A percentile compares a stretch with the other conserved stretches of the same genome.
Conservation (phyloP, 1,140 invertebrate genomes). For the Drosophila novamexicana region DNA sequence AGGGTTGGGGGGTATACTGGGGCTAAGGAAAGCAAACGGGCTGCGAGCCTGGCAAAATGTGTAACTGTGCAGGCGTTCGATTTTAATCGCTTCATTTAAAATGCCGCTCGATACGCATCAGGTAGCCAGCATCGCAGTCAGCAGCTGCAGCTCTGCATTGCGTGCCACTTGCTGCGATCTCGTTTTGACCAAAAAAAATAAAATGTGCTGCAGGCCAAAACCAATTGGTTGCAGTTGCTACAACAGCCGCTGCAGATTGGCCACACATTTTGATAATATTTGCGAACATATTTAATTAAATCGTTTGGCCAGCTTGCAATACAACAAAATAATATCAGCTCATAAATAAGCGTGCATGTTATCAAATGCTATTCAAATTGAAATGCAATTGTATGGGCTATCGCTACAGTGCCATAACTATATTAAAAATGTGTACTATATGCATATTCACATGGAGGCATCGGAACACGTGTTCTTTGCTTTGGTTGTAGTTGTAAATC, state of each 20-base stretch:
- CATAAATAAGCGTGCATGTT: slow-evolving; percentile 45
- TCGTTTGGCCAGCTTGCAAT: slow-evolving; percentile 56
- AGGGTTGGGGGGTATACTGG: slow-evolving; percentile 3
- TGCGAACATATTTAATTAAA: slow-evolving; percentile 75
- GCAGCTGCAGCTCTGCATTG: slow-evolving; percentile 46
- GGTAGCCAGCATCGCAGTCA: slow-evolving; percentile 46
- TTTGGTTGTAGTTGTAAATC: slow-evolving; percentile 58
- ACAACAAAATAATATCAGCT: slow-evolving; percentile 49
- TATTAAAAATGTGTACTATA: slow-evolving; percentile 1
- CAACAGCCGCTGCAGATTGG: slow-evolving; percentile 45
- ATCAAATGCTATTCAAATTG: slow-evolving; percentile 15
- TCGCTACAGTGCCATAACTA: background rate
- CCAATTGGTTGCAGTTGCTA: slow-evolving; percentile 36
- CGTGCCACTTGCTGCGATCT: slow-evolving; percentile 81
- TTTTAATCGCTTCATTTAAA: slow-evolving; percentile 82
- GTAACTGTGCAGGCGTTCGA: slow-evolving; percentile 77
- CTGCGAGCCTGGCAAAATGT: slow-evolving; percentile 52
- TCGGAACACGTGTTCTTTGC: slow-evolving; percentile 55
- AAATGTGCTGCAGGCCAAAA: slow-evolving; percentile 65
- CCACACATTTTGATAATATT: slow-evolving; percentile 59
- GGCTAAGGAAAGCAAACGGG: background rate
- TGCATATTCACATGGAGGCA: slow-evolving; percentile 20
- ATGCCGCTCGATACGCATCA: slow-evolving; percentile 80
- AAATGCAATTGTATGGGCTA: slow-evolving; percentile 10
- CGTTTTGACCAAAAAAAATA: slow-evolving; percentile 69